These are phyloP conservation scores for Opisthograptis luteolata DNA, from an alignment of 2,888 invertebrate genomes.

Conservation along the genomic window DNA sequence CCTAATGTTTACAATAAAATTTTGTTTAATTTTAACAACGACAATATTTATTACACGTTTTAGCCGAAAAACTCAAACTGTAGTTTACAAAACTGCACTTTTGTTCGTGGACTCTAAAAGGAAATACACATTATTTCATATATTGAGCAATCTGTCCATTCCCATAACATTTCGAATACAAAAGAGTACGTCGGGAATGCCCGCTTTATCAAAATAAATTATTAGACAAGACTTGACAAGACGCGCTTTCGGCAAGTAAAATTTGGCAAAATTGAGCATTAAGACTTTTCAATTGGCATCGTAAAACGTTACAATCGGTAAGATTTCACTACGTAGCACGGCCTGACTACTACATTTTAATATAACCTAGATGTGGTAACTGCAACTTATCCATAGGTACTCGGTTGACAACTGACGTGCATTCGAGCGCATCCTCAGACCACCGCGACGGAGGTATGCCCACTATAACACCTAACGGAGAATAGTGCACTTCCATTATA, in stretches of 20 bases:
- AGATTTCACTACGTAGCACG: conserved; percentile 69
- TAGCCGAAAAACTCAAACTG: conserved; percentile 57
- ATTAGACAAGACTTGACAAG: conserved; percentile 78
- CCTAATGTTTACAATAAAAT: conserved; percentile 69
- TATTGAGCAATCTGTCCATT: conserved; percentile 75
- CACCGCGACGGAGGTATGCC: conserved; percentile 23
- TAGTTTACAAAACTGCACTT: conserved; percentile 50
- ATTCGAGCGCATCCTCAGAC: conserved; percentile 4
- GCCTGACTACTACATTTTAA: conserved; percentile 67
- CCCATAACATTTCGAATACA: conserved; percentile 47
- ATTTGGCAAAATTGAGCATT: conserved; percentile 85
- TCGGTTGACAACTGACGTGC: conserved; percentile 34
- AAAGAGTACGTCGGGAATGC: conserved; percentile 53
- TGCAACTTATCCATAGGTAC: conserved; percentile 74
- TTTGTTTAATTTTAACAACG: conserved; percentile 64
- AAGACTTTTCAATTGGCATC: conserved; percentile 78
- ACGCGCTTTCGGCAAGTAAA: conserved; percentile 79
- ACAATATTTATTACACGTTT: conserved; percentile 66
- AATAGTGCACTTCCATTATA: conserved; percentile 28
- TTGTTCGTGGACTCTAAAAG: conserved; percentile 54
- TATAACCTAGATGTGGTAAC: conserved; percentile 80
- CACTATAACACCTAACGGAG: conserved; percentile 22
- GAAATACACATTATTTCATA: conserved; percentile 59
- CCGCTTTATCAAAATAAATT: conserved; percentile 59
- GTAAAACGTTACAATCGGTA: conserved; percentile 67